Conservation (phyloP, 2,797 vertebrate genomes). For the Gymnodraco acuticeps region DNA sequence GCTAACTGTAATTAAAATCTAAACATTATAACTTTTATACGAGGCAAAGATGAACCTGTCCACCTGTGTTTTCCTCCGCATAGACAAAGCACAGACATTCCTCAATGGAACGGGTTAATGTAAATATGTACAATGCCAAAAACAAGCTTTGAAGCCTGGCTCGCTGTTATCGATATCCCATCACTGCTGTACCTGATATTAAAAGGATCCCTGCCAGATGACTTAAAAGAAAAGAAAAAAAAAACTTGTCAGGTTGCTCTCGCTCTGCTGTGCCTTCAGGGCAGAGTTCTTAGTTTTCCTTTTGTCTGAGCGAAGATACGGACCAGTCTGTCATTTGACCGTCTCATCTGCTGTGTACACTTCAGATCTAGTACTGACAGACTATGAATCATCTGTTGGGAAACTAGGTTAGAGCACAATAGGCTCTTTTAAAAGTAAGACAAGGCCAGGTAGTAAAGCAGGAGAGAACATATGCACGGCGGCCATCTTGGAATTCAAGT, state of each 20-base stretch:
- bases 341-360: conserved; percentile 69
- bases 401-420: conserved; percentile 82
- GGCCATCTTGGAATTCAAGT: conserved; percentile 63
- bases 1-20: background rate
- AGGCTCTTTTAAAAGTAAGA: conserved; percentile 72
- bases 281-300: conserved; percentile 75
- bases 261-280: conserved; percentile 60
- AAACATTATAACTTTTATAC: conserved; percentile 13
- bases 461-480: conserved; percentile 23
- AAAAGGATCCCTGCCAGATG: conserved; percentile 64
- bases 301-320: conserved; percentile 73
- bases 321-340: conserved; percentile 78
- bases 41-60: conserved; percentile 15
- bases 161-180: conserved; percentile 63
- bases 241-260: conserved; percentile 66
- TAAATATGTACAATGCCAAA: conserved; percentile 56
- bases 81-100: conserved; percentile 64
- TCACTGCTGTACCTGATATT: conserved; percentile 68
- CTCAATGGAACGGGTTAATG: conserved; percentile 42
- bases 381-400: conserved; percentile 76
- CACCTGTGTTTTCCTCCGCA: conserved; percentile 19
- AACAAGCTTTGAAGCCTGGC: conserved; percentile 61
- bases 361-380: conserved; percentile 71
- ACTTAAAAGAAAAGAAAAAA: conserved; percentile 36
- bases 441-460: conserved; percentile 53